phyloP scores from a whole-genome alignment of 2,113 vertebrate genomes.

The Haemorhous mexicanus region DNA sequence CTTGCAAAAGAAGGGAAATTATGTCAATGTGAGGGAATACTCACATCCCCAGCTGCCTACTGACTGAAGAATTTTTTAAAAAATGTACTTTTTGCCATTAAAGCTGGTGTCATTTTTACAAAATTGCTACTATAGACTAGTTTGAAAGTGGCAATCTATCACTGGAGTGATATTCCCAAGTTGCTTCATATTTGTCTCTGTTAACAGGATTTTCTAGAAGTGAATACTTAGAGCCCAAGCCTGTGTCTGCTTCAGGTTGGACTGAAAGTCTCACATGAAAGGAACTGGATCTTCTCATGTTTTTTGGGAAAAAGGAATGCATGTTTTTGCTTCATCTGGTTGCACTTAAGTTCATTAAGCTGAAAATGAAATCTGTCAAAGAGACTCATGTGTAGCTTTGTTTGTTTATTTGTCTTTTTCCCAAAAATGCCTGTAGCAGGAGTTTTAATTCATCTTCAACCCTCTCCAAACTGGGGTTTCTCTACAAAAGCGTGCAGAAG shows the following conservation, averaged over 20 bases:
- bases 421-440: not conserved
- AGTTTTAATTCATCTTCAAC: not conserved
- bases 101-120: not conserved
- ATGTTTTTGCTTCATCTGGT: not conserved
- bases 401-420: constrained; percentile 16
- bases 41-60: not conserved
- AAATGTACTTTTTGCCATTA: not conserved
- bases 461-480: not conserved
- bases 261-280: not conserved
- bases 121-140: not conserved
- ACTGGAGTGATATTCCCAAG: not conserved
- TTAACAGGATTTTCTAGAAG: not conserved
- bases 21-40: not conserved
- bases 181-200: not conserved
- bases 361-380: not conserved
- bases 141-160: not conserved
- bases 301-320: not conserved
- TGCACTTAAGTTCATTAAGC: constrained; percentile 39
- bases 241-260: not conserved
- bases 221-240: not conserved
- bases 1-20: not conserved
- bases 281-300: not conserved
- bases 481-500: constrained; percentile 46
- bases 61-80: not conserved
- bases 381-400: not conserved